Evolutionary conservation across 2,113 vertebrate species (phyloP).

Genomic region (Labeo catla): DNA sequence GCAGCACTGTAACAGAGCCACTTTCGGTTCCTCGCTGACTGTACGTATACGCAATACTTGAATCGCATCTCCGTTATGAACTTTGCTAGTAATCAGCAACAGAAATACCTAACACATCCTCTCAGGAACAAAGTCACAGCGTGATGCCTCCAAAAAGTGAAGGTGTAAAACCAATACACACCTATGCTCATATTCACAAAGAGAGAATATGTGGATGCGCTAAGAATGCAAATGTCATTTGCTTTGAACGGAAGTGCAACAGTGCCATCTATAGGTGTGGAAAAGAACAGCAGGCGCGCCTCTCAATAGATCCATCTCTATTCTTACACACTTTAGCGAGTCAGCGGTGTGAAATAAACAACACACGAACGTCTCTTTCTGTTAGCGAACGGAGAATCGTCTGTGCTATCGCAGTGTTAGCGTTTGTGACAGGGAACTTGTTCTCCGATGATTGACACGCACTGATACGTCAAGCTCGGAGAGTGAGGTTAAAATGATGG

Average conservation of each 20-base stretch:
- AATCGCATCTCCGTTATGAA: not conserved
- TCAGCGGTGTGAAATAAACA: not conserved
- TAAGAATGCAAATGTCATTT: constrained; percentile 34
- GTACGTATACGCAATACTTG: not conserved
- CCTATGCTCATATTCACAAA: constrained; percentile 30
- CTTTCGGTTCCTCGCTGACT: not conserved
- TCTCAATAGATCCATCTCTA: not conserved
- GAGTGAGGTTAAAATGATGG: not conserved
- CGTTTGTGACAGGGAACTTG: not conserved
- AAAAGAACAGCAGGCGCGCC: constrained; percentile 56
- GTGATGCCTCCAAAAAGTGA: constrained; percentile 1
- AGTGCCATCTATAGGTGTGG: constrained; percentile 87
- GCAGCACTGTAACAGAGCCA: not conserved
- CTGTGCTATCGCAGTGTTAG: not conserved
- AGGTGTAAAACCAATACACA: constrained; percentile 35
- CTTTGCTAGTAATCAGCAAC: constrained; percentile 18
- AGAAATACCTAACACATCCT: not conserved
- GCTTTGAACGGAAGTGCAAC: constrained; percentile 78
- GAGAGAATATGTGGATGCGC: not conserved
- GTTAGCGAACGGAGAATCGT: not conserved
- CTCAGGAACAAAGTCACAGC: not conserved
- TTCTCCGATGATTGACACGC: not conserved
- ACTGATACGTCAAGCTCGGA: not conserved
- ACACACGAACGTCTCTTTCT: not conserved
- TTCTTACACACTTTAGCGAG: not conserved